Conservation (phyloP, 2,113 vertebrate species). For the Hydrochoerus hydrochaeris region DNA sequence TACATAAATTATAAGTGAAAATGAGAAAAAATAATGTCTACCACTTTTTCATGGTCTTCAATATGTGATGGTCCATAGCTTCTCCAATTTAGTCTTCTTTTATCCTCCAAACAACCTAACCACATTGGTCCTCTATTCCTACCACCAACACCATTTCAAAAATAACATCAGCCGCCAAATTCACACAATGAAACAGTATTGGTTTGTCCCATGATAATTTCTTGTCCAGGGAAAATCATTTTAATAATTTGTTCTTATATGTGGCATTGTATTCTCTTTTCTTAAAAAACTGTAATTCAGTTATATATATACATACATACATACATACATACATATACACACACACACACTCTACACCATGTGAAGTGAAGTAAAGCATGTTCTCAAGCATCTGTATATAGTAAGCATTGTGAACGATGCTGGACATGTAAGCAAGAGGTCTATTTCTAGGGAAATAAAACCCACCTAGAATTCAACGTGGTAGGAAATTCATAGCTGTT, state of each 20-base stretch:
- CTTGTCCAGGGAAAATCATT: constrained; percentile 29
- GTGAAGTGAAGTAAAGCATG: neutral
- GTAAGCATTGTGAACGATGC: neutral
- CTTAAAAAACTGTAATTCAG: neutral
- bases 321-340: too few species aligned
- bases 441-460: neutral
- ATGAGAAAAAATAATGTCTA: neutral
- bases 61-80: neutral
- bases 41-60: neutral
- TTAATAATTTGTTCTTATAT: constrained; percentile 19
- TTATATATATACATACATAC: too few species aligned
- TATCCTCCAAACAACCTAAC: neutral
- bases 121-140: neutral
- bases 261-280: neutral
- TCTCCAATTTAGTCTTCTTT: constrained; percentile 31
- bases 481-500: neutral
- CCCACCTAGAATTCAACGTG: neutral
- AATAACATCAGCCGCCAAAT: neutral
- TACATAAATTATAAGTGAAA: neutral
- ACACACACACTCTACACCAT: too few species aligned
- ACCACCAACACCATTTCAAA: neutral
- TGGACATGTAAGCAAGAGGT: neutral
- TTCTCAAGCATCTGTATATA: neutral
- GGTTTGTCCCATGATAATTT: neutral
- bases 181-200: neutral